Base-by-base conservation (phyloP, 2,888 invertebrate genomes). In the Drosophila robusta region DNA sequence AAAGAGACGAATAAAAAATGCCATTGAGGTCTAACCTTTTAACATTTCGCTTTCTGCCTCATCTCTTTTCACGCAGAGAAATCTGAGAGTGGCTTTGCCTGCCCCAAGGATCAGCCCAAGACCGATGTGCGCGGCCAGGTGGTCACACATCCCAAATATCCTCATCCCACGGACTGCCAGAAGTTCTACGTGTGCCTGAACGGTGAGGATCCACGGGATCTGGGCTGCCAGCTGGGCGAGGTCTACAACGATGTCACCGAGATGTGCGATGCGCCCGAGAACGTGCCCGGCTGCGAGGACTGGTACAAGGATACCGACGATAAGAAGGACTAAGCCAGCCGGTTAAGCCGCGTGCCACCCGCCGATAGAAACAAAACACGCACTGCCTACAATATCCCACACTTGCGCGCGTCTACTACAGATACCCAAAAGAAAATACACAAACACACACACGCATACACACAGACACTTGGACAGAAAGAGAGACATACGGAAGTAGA, bases 101-200 rank as follows among this genome's bases (percentile, higher is more conserved):
- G 98, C 92, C 97, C 97, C 73, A 95, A 95, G 90, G 95, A 95
- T 36, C 93, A 93, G 42, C 93, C 93, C 69, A 91, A 91, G 74
- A 93, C 94, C 0, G 96, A 96, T 89, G 91, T 93, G 12, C 94
- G 94, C 77, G 97, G 97, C 24, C 95, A 95, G 90, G 91, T 93
- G 7, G 95, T 96, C 4, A 95, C 96, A 26, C 97, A 97, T 93
- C 97, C 97, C 22, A 96, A 96, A 92, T 97, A 94, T 93, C 93
- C 97, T 1, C 96, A 98, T 93, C 96, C 97, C 39, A 95, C 94
- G 34, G 97, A 98, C 92, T 98, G 98, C 93, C 97, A 97, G 92
- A 95, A 96, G 88, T 98, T 98, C 95, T 98, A 97, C 93, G 97
- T 97, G 32, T 97, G 97, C 92, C 93, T 97, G 82, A 97, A 96